A percentile compares a stretch with the other conserved stretches of the same genome.
phyloP scores from a whole-genome alignment of 2,888 invertebrate genomes.

The Octonoba sinensis region DNA sequence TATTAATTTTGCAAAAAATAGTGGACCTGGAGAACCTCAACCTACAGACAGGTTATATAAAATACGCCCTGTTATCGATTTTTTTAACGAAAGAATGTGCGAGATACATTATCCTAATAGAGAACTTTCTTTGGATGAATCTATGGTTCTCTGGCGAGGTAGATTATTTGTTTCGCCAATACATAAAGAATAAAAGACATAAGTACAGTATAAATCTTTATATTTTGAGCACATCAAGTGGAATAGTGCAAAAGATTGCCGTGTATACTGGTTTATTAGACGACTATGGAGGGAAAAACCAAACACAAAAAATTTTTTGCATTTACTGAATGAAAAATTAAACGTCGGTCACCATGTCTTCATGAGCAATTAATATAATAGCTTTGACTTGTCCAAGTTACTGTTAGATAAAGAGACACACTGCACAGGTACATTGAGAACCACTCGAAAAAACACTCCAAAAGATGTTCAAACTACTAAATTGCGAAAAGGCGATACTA shows the following conservation, averaged over 20 bases:
- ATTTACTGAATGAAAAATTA: constrained; percentile 39
- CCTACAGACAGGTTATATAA: constrained; percentile 28
- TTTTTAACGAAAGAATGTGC: constrained; percentile 38
- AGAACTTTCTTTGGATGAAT: constrained; percentile 68
- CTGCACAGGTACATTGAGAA: constrained; percentile 23
- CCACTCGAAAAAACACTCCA: constrained; percentile 26
- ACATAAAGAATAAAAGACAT: too few species aligned
- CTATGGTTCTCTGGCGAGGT: constrained; percentile 69
- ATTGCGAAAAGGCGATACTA: background rate
- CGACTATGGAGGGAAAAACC: constrained; percentile 18
- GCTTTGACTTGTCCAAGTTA: constrained; percentile 23
- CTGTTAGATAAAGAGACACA: constrained; percentile 34
- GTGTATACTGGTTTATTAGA: too few species aligned
- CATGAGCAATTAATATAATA: constrained; percentile 36
- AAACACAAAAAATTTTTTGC: constrained; percentile 28
- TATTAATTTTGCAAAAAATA: constrained; percentile 30
- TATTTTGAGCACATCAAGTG: constrained; percentile 68
- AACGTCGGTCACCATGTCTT: constrained; percentile 36
- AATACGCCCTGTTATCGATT: constrained; percentile 21
- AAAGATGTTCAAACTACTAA: constrained; percentile 34
- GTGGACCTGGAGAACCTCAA: constrained; percentile 26
- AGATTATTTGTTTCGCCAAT: constrained; percentile 68
- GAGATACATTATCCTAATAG: constrained; percentile 26
- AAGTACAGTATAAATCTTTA: constrained; percentile 69
- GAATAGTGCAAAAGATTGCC: constrained; percentile 30